Evolutionary conservation across 2,888 invertebrate genomes (phyloP).

Genomic region (Thera britannica): DNA sequence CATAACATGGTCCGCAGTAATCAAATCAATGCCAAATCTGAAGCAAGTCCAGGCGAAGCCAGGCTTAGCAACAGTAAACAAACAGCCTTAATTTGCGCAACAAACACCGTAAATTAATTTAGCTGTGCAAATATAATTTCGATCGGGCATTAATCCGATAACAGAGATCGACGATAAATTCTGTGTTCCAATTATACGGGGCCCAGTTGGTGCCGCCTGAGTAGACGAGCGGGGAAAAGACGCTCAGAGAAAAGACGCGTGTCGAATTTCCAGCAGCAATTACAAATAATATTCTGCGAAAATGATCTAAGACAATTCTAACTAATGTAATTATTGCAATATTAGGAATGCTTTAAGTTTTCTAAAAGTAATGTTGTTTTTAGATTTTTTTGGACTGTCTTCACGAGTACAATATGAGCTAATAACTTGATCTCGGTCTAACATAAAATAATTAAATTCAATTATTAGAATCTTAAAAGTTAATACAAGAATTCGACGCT

Average conservation of each 20-base stretch:
- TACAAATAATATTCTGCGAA: too few species aligned
- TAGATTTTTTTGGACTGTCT: too few species aligned
- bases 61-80: slow-evolving; percentile 29
- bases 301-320: too few species aligned
- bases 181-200: slow-evolving; percentile 66
- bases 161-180: slow-evolving; percentile 69
- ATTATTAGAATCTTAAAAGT: too few species aligned
- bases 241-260: slow-evolving; percentile 19
- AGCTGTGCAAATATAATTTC: slow-evolving; percentile 64
- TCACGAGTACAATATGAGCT: too few species aligned
- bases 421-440: too few species aligned
- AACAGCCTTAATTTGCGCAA: slow-evolving; percentile 34
- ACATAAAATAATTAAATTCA: too few species aligned
- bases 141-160: slow-evolving; percentile 67
- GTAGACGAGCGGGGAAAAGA: slow-evolving; percentile 32
- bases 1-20: not conserved
- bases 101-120: slow-evolving; percentile 61
- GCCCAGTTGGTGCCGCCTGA: slow-evolving; percentile 42
- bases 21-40: slow-evolving; percentile 1
- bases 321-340: too few species aligned
- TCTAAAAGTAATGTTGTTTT: too few species aligned
- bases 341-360: too few species aligned
- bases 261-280: not conserved
- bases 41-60: slow-evolving; percentile 9
- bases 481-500: too few species aligned